phyloP scores from a whole-genome alignment of 2,888 invertebrate genomes.

The Spatulosminthurus flaviceps region DNA sequence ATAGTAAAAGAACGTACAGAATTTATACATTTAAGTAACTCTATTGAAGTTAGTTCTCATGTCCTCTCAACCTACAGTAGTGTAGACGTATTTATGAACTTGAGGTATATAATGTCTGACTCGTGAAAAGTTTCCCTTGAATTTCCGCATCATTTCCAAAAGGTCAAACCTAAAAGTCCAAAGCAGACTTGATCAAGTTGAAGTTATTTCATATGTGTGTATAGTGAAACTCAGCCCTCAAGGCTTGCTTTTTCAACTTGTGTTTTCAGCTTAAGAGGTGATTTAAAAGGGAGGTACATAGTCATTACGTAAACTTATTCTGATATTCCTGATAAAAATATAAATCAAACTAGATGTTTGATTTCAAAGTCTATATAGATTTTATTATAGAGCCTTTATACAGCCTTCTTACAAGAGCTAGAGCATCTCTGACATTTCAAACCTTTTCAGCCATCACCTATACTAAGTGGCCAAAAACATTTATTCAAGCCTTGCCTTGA shows the following conservation, averaged over 20 bases:
- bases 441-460: background rate
- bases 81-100: background rate
- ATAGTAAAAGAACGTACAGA: no score
- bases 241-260: background rate
- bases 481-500: background rate
- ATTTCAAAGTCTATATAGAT: slow-evolving; percentile 15
- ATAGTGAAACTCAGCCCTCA: background rate
- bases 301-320: background rate
- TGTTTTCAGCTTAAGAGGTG: background rate
- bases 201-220: background rate
- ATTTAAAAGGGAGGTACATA: background rate
- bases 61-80: background rate
- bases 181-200: slow-evolving; percentile 30
- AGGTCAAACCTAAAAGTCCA: slow-evolving; percentile 29
- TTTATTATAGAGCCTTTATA: no score
- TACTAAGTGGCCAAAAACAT: background rate
- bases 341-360: background rate
- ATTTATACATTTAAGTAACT: no score
- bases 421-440: background rate
- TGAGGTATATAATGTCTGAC: background rate
- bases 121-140: slow-evolving; percentile 18
- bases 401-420: no score
- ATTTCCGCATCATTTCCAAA: slow-evolving; percentile 39
- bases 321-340: background rate
- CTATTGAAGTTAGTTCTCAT: no score